Evolutionary conservation across 2,888 invertebrate species (phyloP).

Genomic region (Cylloceria caligata): DNA sequence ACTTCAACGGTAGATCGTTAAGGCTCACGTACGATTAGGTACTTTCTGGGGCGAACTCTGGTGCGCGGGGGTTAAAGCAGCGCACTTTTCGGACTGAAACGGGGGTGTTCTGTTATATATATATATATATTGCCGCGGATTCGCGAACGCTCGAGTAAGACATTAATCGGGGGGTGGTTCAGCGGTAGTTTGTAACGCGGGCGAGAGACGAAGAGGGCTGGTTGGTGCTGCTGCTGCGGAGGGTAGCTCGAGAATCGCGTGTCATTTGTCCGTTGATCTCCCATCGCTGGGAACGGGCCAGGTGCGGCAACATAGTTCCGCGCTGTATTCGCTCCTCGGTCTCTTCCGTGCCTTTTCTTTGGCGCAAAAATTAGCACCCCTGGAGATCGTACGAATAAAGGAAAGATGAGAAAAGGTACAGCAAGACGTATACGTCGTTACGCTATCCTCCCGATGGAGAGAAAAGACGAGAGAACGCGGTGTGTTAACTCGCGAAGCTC

Average conservation of each 20-base stretch:
- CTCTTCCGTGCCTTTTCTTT: constrained; percentile 76
- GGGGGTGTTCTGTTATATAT: not conserved
- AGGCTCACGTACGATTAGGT: constrained; percentile 70
- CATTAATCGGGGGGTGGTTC: constrained; percentile 80
- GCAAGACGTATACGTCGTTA: constrained; percentile 40
- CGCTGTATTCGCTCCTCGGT: constrained; percentile 24
- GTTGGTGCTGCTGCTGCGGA: constrained; percentile 57
- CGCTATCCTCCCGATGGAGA: constrained; percentile 6
- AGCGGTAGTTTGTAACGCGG: constrained; percentile 80
- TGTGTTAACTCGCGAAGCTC: constrained; percentile 26
- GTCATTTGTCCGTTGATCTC: constrained; percentile 84
- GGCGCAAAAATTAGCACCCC: constrained; percentile 81
- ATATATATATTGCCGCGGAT: constrained; percentile 43
- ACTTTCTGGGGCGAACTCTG: constrained; percentile 56
- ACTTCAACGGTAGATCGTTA: constrained; percentile 66
- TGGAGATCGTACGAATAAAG: constrained; percentile 54
- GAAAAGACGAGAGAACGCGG: constrained; percentile 22
- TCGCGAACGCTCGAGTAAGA: constrained; percentile 77
- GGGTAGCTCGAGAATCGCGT: constrained; percentile 81
- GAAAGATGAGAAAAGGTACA: constrained; percentile 39
- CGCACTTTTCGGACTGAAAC: constrained; percentile 41
- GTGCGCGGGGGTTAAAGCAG: constrained; percentile 9
- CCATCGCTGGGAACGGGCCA: constrained; percentile 79
- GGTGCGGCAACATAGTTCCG: constrained; percentile 75
- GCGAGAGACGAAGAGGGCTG: constrained; percentile 58